A percentile compares a stretch with the other conserved stretches of the same genome.
phyloP scores from a whole-genome alignment of 2,888 invertebrate species.

The Cephus pulcher region DNA sequence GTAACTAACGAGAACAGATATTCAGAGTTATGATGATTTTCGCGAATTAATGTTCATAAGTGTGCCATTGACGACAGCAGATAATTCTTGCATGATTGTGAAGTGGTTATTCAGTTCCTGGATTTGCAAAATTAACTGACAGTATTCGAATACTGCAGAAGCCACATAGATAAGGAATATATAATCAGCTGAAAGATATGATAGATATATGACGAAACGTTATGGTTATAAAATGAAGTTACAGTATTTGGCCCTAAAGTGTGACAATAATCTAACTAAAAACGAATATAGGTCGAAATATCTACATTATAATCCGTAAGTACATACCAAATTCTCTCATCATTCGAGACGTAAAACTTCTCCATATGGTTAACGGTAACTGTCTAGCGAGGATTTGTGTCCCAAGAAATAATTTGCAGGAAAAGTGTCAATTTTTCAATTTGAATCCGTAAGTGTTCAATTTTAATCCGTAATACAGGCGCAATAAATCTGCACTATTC shows the following conservation, averaged over 20 bases:
- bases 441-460: not conserved
- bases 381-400: not conserved
- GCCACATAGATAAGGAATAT: not conserved
- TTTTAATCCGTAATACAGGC: too few relatives aligned
- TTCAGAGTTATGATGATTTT: not conserved
- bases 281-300: not conserved
- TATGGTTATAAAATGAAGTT: not conserved
- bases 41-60: not conserved
- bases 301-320: not conserved
- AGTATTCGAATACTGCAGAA: not conserved
- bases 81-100: not conserved
- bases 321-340: not conserved
- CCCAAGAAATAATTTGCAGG: not conserved
- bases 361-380: not conserved
- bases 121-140: not conserved
- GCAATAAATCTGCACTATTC: not conserved
- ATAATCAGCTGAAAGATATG: not conserved
- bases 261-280: too few relatives aligned
- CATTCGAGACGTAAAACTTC: not conserved
- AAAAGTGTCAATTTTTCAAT: not conserved
- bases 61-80: not conserved
- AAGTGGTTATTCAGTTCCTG: not conserved
- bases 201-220: not conserved
- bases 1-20: not conserved
- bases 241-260: not conserved